Evolutionary conservation across 1,140 invertebrate genomes (phyloP).

Genomic region (Megalonaias nervosa): DNA sequence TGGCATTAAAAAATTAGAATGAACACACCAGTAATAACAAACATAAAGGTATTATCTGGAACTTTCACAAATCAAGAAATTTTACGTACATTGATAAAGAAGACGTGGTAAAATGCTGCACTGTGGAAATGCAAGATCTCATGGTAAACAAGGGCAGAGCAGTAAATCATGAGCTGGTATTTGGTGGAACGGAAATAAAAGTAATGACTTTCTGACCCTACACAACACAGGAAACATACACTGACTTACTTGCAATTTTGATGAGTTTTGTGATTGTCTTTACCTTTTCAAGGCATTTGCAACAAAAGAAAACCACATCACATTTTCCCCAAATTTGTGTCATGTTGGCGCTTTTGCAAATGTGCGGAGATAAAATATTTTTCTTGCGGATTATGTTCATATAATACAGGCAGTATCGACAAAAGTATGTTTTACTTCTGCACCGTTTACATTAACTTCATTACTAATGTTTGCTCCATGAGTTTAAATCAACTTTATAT

Average conservation of each 20-base stretch:
- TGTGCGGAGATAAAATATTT: too few relatives aligned
- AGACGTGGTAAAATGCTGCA: constrained; percentile 74
- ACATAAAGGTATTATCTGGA: constrained; percentile 75
- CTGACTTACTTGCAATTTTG: constrained; percentile 73
- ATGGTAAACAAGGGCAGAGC: constrained; percentile 65
- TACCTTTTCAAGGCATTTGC: too few relatives aligned
- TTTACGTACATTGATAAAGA: constrained; percentile 76
- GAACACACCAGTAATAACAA: constrained; percentile 75
- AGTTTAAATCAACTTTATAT: too few relatives aligned
- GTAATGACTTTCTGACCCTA: constrained; percentile 75
- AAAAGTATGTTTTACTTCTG: too few relatives aligned
- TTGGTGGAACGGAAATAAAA: constrained; percentile 78
- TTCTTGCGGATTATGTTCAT: too few relatives aligned
- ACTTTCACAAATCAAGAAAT: constrained; percentile 75
- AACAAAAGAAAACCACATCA: too few relatives aligned
- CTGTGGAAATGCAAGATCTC: constrained; percentile 72
- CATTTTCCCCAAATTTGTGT: too few relatives aligned
- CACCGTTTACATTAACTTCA: too few relatives aligned
- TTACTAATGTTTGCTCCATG: too few relatives aligned
- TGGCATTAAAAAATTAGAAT: constrained; percentile 74
- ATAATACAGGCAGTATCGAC: too few relatives aligned
- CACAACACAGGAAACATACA: constrained; percentile 73
- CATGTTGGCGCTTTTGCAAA: too few relatives aligned
- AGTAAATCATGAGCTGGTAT: constrained; percentile 76
- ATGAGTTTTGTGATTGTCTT: too few relatives aligned